Conservation (phyloP, 2,113 vertebrate species). For the Salvator merianae region DNA sequence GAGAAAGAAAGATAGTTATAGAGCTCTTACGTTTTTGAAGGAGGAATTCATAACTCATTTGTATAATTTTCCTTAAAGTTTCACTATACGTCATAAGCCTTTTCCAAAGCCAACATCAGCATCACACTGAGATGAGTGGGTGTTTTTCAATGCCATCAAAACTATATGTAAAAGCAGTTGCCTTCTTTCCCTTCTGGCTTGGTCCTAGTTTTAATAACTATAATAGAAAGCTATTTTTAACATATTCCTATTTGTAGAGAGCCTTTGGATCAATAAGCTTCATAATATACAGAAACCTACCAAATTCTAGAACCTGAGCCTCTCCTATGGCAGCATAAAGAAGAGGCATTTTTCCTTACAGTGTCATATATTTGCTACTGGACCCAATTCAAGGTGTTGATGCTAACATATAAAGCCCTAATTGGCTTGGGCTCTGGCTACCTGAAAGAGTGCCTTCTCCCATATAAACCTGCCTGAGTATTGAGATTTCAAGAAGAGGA, state of each 20-base stretch:
- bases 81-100: not conserved
- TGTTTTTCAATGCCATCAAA: not conserved
- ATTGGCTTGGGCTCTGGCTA: too few species aligned
- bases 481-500: too few species aligned
- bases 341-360: not conserved
- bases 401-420: too few species aligned
- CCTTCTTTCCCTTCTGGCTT: not conserved
- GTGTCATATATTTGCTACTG: not conserved
- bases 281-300: not conserved
- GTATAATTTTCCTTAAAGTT: not conserved
- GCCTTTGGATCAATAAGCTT: not conserved
- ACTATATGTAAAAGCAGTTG: not conserved
- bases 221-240: constrained; percentile 5
- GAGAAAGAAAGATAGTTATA: not conserved
- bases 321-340: not conserved
- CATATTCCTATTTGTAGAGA: not conserved
- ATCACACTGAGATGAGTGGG: not conserved
- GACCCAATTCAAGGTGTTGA: not conserved
- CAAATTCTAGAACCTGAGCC: not conserved
- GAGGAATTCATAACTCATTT: not conserved
- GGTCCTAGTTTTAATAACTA: not conserved
- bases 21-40: not conserved
- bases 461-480: too few species aligned
- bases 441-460: too few species aligned
- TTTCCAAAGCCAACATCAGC: not conserved